A percentile compares a stretch with the other conserved stretches of the same genome.
These are phyloP conservation scores for Labeo catla DNA, from an alignment of 2,113 vertebrate genomes.

Conservation along the genomic window DNA sequence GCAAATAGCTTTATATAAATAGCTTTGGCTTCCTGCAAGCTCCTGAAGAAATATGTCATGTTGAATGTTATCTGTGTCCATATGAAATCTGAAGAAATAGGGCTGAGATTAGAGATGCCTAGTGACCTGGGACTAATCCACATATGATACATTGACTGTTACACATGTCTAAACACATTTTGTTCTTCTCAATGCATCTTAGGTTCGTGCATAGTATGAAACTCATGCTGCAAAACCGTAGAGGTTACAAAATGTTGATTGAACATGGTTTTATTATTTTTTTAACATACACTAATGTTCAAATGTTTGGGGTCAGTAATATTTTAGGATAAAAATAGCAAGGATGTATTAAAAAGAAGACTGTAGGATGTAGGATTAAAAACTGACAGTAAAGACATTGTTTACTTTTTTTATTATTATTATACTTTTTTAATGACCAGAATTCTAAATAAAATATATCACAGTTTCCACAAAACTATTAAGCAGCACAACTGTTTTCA, in stretches of 20 bases:
- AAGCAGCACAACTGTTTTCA: background rate
- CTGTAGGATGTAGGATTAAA: background rate
- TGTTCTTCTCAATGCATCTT: background rate
- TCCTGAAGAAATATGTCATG: slow-evolving; percentile 10
- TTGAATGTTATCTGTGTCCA: background rate
- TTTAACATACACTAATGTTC: background rate
- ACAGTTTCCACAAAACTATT: background rate
- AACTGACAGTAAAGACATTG: background rate
- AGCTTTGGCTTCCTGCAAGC: background rate
- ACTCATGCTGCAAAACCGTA: background rate
- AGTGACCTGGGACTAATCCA: slow-evolving; percentile 54
- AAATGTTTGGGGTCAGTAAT: background rate
- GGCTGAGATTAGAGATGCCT: background rate
- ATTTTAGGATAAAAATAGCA: no score
- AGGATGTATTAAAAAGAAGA: no score
- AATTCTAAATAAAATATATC: background rate
- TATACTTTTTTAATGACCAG: no score
- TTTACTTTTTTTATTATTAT: no score
- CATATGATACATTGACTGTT: slow-evolving; percentile 20
- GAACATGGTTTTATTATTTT: background rate
- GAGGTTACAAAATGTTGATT: background rate
- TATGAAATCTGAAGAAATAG: slow-evolving; percentile 31
- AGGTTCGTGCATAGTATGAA: background rate
- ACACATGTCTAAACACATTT: background rate
- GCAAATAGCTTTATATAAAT: no score